These are phyloP conservation scores for Eublepharis macularius DNA, from an alignment of 2,113 vertebrate species.

Conservation along the genomic window DNA sequence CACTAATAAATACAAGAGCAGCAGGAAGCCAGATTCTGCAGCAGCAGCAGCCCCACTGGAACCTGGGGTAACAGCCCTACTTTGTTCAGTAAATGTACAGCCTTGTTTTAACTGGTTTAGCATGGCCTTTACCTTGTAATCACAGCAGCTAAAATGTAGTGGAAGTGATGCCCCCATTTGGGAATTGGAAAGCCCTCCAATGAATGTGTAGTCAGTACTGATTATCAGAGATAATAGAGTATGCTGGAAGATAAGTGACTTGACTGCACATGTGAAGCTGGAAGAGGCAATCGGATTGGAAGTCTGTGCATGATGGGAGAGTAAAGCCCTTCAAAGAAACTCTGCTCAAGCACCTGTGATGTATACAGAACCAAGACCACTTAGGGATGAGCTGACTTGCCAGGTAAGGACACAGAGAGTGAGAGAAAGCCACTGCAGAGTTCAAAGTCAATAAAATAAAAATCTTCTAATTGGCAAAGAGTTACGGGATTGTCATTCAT, in stretches of 20 bases:
- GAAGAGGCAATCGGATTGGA: neutral
- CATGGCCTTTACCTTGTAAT: neutral
- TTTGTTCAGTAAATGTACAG: no score
- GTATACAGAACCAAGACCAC: neutral
- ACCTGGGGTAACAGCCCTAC: no score
- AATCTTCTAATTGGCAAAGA: neutral
- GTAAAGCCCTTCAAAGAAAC: neutral
- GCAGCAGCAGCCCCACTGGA: no score
- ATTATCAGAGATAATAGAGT: neutral
- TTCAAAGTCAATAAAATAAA: neutral
- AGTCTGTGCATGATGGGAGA: neutral
- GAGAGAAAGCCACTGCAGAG: neutral
- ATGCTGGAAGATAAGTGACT: neutral
- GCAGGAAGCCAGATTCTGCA: no score
- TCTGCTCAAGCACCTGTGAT: neutral
- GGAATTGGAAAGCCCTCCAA: neutral
- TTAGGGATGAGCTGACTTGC: neutral
- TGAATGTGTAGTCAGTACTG: neutral
- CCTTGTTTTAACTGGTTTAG: no score
- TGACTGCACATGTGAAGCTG: neutral
- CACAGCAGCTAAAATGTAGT: neutral
- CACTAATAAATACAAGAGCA: no score
- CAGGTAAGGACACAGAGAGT: neutral
- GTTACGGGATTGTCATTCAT: neutral
- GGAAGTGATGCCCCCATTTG: neutral